Conservation (phyloP, 2,113 vertebrate species). For the Potamarius usumacintae region DNA sequence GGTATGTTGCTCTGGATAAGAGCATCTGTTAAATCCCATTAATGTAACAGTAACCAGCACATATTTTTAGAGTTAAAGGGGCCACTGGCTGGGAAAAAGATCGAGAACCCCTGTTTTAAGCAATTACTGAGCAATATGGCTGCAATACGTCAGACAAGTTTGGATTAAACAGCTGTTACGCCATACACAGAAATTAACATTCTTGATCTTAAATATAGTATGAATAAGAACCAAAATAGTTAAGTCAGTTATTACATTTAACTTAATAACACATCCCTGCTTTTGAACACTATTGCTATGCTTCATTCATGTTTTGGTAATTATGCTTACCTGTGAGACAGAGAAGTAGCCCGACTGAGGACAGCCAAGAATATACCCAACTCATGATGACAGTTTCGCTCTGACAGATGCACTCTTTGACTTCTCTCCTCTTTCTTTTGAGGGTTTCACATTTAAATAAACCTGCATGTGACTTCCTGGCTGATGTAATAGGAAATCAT, state of each 20-base stretch:
- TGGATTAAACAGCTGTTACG: not conserved
- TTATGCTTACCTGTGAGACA: constrained; percentile 34
- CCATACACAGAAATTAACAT: not conserved
- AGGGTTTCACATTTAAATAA: not conserved
- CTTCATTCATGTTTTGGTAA: not conserved
- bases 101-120: not conserved
- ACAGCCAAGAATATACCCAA: not conserved
- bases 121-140: not conserved
- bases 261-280: not conserved
- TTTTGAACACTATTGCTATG: not conserved
- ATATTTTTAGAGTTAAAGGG: not conserved
- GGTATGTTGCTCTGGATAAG: no score
- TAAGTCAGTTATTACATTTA: not conserved
- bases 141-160: not conserved
- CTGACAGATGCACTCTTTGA: not conserved
- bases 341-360: constrained; percentile 19
- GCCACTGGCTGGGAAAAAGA: not conserved
- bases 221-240: not conserved
- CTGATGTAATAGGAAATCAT: constrained; percentile 14
- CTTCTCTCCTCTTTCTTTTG: not conserved
- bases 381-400: constrained; percentile 29
- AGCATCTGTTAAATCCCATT: no score
- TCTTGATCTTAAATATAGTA: not conserved
- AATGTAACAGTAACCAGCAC: not conserved
- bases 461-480: constrained; percentile 43